Evolutionary conservation across 2,113 vertebrate species (phyloP).

Genomic region (Mesitornis unicolor): DNA sequence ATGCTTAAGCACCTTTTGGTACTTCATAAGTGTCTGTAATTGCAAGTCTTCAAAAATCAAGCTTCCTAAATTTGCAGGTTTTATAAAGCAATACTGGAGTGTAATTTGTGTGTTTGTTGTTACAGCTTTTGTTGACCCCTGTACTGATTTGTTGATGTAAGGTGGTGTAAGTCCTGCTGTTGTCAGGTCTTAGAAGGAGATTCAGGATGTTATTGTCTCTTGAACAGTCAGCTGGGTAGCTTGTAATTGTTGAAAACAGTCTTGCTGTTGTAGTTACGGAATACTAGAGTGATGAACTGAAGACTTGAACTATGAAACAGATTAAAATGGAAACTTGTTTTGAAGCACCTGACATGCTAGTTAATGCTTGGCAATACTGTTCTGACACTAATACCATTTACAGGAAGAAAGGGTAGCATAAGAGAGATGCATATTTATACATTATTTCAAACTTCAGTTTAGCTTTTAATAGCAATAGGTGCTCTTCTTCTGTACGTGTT

Average conservation of each 20-base stretch:
- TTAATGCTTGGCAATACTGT: not conserved
- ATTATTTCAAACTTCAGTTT: not conserved
- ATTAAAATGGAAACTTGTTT: not conserved
- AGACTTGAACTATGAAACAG: not conserved
- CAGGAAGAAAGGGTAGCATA: not conserved
- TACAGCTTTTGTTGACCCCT: not conserved
- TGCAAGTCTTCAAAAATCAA: not conserved
- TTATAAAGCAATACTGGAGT: not conserved
- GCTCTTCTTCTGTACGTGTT: not conserved
- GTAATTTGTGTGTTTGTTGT: not conserved
- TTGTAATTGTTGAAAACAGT: not conserved
- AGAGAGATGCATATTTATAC: not conserved
- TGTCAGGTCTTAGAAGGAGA: not conserved
- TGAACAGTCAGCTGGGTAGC: not conserved
- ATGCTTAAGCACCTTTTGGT: not conserved
- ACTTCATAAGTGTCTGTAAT: not conserved
- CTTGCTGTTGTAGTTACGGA: not conserved
- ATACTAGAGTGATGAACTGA: not conserved
- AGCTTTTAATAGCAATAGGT: not conserved
- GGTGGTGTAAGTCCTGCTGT: not conserved
- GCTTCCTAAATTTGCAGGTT: not conserved
- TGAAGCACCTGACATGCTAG: not conserved
- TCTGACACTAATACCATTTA: not conserved
- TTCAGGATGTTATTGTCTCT: not conserved
- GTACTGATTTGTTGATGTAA: not conserved